phyloP scores from a whole-genome alignment of 2,113 vertebrate genomes.

The Myanophis thanlyinensis region DNA sequence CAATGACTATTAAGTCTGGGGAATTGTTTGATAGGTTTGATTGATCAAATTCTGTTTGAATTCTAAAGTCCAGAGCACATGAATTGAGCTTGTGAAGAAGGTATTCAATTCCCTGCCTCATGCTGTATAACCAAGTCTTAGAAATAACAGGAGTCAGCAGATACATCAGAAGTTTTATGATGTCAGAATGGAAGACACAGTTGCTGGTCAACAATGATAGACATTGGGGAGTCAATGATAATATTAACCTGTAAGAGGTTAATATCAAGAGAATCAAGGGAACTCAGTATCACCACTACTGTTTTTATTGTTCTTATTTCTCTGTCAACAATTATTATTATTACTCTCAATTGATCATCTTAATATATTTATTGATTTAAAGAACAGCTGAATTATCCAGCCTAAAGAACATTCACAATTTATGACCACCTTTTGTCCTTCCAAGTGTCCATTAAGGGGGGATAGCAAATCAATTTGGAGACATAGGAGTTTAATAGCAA shows the following conservation, averaged over 20 bases:
- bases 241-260: not conserved
- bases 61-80: not conserved
- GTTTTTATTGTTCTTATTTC: not conserved
- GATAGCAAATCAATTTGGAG: not conserved
- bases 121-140: not conserved
- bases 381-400: not conserved
- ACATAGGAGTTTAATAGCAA: slow-evolving; percentile 23
- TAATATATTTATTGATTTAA: not conserved
- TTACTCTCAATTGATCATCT: not conserved
- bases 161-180: not conserved
- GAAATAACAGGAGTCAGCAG: not conserved
- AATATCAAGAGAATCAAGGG: not conserved
- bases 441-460: not conserved
- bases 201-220: not conserved
- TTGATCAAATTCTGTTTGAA: too few relatives aligned
- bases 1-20: not conserved
- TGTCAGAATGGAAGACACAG: not conserved
- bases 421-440: not conserved
- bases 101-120: not conserved
- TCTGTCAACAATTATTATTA: not conserved
- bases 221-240: not conserved
- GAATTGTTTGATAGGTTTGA: not conserved
- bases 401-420: not conserved
- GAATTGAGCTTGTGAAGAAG: not conserved
- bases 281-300: not conserved